phyloP scores from a whole-genome alignment of 2,113 vertebrate genomes.

The Urocitellus parryii region DNA sequence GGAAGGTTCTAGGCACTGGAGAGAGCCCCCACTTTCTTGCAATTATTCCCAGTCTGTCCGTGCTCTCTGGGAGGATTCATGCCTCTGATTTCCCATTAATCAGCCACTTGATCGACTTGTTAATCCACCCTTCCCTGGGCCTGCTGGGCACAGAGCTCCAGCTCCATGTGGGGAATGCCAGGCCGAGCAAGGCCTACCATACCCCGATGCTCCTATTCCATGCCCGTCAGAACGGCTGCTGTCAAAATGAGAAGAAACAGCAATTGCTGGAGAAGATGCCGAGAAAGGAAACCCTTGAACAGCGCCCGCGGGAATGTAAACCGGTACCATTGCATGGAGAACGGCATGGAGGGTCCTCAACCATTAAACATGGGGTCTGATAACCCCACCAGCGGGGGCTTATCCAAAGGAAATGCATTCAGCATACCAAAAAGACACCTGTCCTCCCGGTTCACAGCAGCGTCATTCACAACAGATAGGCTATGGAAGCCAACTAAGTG shows the following conservation, averaged over 20 bases:
- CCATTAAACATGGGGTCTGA: background rate
- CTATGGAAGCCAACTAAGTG: background rate
- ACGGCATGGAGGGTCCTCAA: background rate
- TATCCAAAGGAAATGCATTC: background rate
- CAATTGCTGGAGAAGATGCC: background rate
- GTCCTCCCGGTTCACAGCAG: too few species aligned
- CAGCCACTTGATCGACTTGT: background rate
- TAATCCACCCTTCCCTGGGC: background rate
- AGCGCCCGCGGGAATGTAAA: background rate
- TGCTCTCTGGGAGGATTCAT: background rate
- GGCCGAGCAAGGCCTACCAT: background rate
- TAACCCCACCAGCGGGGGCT: background rate
- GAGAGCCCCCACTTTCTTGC: background rate
- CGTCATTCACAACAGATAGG: background rate
- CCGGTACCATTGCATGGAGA: background rate
- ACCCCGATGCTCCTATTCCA: too few species aligned
- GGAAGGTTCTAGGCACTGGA: background rate
- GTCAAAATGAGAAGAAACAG: background rate
- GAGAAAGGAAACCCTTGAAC: background rate
- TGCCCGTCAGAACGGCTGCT: background rate
- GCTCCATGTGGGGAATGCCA: background rate
- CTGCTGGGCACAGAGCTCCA: background rate
- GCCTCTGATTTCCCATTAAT: background rate
- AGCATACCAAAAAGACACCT: background rate
- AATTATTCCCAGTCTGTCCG: background rate